These are phyloP conservation scores for Chamaea fasciata DNA, from an alignment of 2,113 vertebrate species.

Conservation along the genomic window DNA sequence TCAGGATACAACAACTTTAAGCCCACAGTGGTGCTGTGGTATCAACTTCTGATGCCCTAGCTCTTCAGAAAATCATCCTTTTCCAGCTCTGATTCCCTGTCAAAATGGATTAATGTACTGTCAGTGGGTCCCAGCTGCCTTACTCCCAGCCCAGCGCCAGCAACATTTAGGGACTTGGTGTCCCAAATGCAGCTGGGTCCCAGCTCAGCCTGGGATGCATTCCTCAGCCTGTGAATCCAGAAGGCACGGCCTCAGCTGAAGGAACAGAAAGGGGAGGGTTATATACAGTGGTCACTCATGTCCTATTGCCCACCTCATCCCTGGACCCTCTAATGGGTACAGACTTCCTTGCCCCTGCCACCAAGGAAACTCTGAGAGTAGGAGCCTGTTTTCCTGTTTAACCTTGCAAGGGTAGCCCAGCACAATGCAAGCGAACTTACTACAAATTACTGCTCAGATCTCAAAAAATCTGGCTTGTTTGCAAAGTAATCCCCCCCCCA, in stretches of 20 bases:
- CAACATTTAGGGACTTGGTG: rapidly evolving
- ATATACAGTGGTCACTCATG: rapidly evolving
- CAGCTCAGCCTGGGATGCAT: rapidly evolving
- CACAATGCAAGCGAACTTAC: rapidly evolving
- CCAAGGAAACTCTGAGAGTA: neutral
- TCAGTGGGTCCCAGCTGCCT: neutral
- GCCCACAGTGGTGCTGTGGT: neutral
- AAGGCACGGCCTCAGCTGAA: neutral
- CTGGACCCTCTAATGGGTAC: neutral
- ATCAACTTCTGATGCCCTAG: neutral
- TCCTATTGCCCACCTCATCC: neutral
- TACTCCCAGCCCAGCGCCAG: neutral
- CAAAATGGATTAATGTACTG: neutral
- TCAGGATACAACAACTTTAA: neutral
- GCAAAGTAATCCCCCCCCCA: neutral
- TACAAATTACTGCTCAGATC: neutral
- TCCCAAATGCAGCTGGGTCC: neutral
- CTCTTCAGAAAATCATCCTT: neutral
- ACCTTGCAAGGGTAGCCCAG: neutral
- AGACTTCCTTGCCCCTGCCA: rapidly evolving
- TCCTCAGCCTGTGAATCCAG: neutral
- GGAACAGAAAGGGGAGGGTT: neutral
- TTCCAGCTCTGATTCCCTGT: neutral
- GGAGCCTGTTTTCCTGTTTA: neutral
- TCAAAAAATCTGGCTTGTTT: neutral